A percentile compares a stretch with the other conserved stretches of the same genome.
Conservation (phyloP, 2,797 vertebrate species). For the Crenichthys baileyi region DNA sequence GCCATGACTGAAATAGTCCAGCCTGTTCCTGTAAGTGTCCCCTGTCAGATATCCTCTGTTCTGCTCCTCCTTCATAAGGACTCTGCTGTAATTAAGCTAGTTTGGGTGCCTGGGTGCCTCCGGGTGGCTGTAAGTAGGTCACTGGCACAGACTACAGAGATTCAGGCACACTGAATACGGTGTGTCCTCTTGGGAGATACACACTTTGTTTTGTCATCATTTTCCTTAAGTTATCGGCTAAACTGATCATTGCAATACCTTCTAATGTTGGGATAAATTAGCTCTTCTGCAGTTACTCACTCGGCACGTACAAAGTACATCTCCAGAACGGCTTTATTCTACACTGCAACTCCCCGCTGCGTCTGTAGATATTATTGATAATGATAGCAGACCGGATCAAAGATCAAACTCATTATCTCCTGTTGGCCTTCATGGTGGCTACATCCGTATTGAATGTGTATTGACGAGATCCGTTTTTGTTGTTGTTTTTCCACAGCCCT, state of each 20-base stretch:
- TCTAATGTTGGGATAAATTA: constrained; percentile 6
- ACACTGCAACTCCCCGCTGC: neutral
- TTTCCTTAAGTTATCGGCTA: constrained; percentile 16
- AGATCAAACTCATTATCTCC: constrained; percentile 53
- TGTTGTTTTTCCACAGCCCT: constrained; percentile 49
- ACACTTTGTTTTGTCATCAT: constrained; percentile 27
- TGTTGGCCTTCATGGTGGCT: constrained; percentile 33
- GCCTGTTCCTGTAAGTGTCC: constrained; percentile 67
- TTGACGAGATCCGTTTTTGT: constrained; percentile 52
- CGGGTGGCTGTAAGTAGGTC: constrained; percentile 77
- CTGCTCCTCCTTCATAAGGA: constrained; percentile 62
- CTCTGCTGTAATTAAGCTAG: constrained; percentile 76
- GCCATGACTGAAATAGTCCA: constrained; percentile 74
- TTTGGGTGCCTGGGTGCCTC: constrained; percentile 74
- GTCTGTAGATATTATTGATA: constrained; percentile 49
- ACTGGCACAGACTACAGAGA: constrained; percentile 75
- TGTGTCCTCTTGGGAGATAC: constrained; percentile 46
- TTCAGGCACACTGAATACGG: constrained; percentile 45
- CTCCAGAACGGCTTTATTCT: constrained; percentile 9
- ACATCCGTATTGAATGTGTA: constrained; percentile 48
- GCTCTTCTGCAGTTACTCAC: neutral
- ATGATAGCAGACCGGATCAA: constrained; percentile 35
- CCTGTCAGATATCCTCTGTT: constrained; percentile 66
- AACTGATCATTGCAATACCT: constrained; percentile 3
- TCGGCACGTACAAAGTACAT: constrained; percentile 8